Evolutionary conservation across 2,888 invertebrate genomes (phyloP), one percentile per base, ranked within the genome.

Genomic region (Cyclophora punctaria): DNA sequence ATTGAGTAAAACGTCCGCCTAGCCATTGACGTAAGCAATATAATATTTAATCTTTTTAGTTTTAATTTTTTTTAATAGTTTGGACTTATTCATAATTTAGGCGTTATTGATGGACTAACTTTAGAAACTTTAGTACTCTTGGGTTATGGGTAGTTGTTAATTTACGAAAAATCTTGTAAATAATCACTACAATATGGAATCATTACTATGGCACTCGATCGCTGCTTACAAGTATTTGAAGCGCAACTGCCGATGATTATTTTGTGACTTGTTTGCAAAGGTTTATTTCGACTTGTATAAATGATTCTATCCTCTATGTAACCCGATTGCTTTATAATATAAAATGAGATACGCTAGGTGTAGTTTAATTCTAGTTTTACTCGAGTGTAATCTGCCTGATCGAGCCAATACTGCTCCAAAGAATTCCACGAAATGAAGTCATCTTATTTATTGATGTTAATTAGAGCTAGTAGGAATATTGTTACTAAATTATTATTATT

Each of bases 361-460:
- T 37, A 34, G 3, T 45, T 48, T 51, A n/a, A 49, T 48, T 49
- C 49, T 44, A 43, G 37, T 37, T 37, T 37, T 37, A 37, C 50
- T 55, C 56, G 59, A 59, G 5, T 5, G 5, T 37, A 37, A 5
- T 37, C 37, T 37, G 37, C 5, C 5, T 5, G 37, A 49, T 51
- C 41, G 49, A 53, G 56, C 55, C 48, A 51, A 56, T 51, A 48
- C 50, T 48, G 53, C 57, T 68, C 70, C 73, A 83, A 82, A 83
- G 83, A 80, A 69, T 77, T 73, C 75, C 77, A 78, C 73, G 71
- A 70, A 75, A 81, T 74, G 69, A 83, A 83, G 80, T 84, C 80
- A 80, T 78, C 74, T 80, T 83, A 85, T 85, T 84, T 86, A 85
- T 86, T 85, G 79, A 83, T 73, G 79, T 77, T 80, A 75, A 76